Percentiles rank a stretch among this genome's conserved stretches.
Evolutionary conservation across 2,888 invertebrate genomes (phyloP).

Genomic region (Caenorhabditis macrosperma): DNA sequence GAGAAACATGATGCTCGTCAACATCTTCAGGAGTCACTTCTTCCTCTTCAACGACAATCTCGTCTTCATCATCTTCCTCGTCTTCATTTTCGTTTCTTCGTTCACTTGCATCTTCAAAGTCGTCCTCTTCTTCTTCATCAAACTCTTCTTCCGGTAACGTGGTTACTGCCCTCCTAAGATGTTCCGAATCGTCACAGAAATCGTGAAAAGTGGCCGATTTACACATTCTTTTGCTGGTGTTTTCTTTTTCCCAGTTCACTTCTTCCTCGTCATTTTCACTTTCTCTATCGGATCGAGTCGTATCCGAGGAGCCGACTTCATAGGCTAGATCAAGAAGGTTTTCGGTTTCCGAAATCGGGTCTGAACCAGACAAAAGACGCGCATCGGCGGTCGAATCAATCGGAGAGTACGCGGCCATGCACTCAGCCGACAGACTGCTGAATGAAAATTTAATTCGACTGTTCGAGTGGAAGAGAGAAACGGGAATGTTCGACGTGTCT

Average conservation of each 20-base stretch:
- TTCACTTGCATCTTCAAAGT: constrained; percentile 51
- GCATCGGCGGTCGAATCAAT: constrained; percentile 54
- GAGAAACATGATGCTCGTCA: constrained; percentile 24
- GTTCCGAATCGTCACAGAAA: constrained; percentile 54
- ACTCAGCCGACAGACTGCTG: constrained; percentile 32
- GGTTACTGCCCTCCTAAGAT: constrained; percentile 34
- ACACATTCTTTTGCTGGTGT: constrained; percentile 41
- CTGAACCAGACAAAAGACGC: constrained; percentile 49
- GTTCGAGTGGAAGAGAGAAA: constrained; percentile 2
- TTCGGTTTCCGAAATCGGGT: constrained; percentile 55
- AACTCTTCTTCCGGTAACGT: constrained; percentile 44
- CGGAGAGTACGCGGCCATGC: constrained; percentile 56
- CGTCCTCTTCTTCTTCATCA: constrained; percentile 55
- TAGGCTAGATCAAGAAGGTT: constrained; percentile 53
- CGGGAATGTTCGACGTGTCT: neutral
- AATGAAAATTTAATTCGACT: constrained; percentile 1
- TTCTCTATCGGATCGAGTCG: constrained; percentile 40
- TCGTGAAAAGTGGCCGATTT: constrained; percentile 62
- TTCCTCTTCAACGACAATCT: constrained; percentile 55
- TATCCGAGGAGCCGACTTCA: constrained; percentile 42
- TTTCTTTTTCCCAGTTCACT: constrained; percentile 35
- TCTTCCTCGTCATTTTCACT: constrained; percentile 49
- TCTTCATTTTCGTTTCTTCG: constrained; percentile 42
- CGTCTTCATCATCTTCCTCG: constrained; percentile 47
- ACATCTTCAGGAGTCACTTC: constrained; percentile 34